These are phyloP conservation scores for Caenorhabditis inopinata DNA, from an alignment of 1,140 invertebrate genomes.

Conservation along the genomic window DNA sequence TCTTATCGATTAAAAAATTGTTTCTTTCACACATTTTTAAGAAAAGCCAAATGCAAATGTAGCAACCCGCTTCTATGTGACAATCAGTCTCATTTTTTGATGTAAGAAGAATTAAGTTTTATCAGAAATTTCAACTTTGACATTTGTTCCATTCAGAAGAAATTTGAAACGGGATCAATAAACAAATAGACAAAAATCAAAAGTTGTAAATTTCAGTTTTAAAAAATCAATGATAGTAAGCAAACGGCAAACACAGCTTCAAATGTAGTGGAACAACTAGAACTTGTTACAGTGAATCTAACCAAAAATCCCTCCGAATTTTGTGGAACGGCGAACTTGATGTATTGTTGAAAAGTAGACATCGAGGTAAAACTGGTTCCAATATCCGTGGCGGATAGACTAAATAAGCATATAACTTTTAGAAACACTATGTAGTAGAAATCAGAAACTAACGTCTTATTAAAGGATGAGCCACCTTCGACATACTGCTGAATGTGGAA, in stretches of 20 bases:
- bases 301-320: background rate
- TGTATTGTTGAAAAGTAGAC: background rate
- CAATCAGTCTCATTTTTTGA: no score
- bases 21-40: no score
- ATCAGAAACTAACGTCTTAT: background rate
- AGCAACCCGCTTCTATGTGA: no score
- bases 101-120: no score
- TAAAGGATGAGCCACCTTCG: background rate
- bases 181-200: no score
- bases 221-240: background rate
- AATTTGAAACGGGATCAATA: no score
- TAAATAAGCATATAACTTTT: background rate
- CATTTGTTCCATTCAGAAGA: no score
- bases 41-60: no score
- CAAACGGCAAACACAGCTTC: background rate
- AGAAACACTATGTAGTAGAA: no score
- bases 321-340: background rate
- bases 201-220: background rate
- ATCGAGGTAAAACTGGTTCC: background rate
- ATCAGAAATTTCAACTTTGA: no score
- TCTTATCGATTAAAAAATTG: no score
- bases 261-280: background rate
- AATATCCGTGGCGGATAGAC: background rate
- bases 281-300: background rate
- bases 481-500: background rate